A percentile compares a stretch with the other conserved stretches of the same genome.
Evolutionary conservation across 2,797 vertebrate genomes (phyloP).

Genomic region (Mionectes olivaceus): DNA sequence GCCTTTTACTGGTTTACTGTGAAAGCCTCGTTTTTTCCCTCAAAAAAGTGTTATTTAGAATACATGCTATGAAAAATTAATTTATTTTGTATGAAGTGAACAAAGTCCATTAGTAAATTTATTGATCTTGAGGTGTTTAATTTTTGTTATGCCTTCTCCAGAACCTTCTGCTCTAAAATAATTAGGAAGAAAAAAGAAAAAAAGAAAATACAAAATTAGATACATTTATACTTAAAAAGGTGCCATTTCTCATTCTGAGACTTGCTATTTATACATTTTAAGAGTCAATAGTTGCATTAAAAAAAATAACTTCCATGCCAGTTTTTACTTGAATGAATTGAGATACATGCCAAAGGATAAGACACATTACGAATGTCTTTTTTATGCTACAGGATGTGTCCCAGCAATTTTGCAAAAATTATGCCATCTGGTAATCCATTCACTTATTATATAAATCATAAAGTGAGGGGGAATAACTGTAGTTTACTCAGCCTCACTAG

Average conservation of each 20-base stretch:
- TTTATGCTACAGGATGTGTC: background rate
- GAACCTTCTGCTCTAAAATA: background rate
- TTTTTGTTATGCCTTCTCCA: background rate
- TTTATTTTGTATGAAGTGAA: background rate
- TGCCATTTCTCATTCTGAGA: background rate
- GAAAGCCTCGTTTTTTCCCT: background rate
- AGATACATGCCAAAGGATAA: background rate
- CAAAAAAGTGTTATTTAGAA: background rate
- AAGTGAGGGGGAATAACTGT: background rate
- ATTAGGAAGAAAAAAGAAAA: background rate
- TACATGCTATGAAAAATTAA: background rate
- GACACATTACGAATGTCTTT: background rate
- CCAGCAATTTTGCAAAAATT: constrained; percentile 24
- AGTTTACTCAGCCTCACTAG: constrained; percentile 20
- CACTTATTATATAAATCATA: constrained; percentile 13
- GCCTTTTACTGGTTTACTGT: background rate
- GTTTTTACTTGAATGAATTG: background rate
- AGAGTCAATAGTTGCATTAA: background rate
- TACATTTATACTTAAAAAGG: background rate
- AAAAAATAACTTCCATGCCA: background rate
- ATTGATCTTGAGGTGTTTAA: background rate
- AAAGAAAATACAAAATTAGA: background rate
- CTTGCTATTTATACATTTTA: background rate
- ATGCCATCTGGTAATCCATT: constrained; percentile 38
- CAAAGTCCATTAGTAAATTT: background rate